Evolutionary conservation across 2,113 vertebrate genomes (phyloP), one percentile per base, ranked within the genome.

Genomic region (Chaetura pelagica): DNA sequence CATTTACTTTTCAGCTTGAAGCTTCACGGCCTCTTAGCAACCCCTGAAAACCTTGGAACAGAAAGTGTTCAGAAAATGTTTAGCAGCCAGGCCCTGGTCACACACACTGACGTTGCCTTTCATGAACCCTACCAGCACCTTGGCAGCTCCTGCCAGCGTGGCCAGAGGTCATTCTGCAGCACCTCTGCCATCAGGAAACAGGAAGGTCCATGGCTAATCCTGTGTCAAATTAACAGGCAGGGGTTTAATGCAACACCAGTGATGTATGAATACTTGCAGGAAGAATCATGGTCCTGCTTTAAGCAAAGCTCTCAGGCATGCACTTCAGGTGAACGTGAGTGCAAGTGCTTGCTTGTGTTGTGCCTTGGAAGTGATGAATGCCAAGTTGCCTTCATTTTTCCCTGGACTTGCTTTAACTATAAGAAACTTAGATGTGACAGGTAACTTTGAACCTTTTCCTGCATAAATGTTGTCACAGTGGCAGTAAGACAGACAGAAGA

Each of bases 171-270:
- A 2, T 35, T 42, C 48, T 55, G 48, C 34, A 62, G 57, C 82
- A 76, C 23, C 72, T 90, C 49, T 83, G 83, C 79, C 59, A 4
- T 5, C 86, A 61, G 66, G 76, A 62, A 80, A 42, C 68, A 77
- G 64, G 61, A 55, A 55, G 66, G 49, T 29, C 80, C 73, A 16
- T 14, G n/a, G 80, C 76, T 84, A 89, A 90, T 93, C 29, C 63
- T 64, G 74, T 27, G 89, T 72, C 91, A 90, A 66, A 92, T 95
- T 58, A 90, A 74, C 76, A 95, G 89, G 5, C 10, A 40, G 40
- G 29, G 30, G 12, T 89, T 94, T 91, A 69, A 58, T 77, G 73
- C 63, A 57, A 40, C 76, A 40, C 38, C 76, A 22, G 80, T 58
- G 88, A 67, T 15, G 58, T 71, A 57, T 52, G 89, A 96, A 72